Conservation (phyloP, 92 coral and sea anemone species). For the Actinostola sp. region DNA sequence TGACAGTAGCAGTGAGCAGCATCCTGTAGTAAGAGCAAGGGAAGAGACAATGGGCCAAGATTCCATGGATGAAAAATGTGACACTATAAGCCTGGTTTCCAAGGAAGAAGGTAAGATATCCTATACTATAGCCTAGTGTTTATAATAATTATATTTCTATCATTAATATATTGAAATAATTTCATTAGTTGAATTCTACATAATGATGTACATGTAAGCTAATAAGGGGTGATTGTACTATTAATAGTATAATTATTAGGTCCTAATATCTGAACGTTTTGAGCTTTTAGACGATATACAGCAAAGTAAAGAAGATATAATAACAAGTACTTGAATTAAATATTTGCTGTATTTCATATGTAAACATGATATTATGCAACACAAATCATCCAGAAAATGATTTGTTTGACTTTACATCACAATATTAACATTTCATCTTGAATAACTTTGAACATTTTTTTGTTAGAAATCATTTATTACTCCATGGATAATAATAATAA, state of each 20-base stretch:
- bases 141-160: background rate
- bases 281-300: too few species aligned
- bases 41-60: slow-evolving; percentile 51
- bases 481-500: too few species aligned
- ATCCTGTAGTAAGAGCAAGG: slow-evolving; percentile 10
- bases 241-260: too few species aligned
- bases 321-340: background rate
- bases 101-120: slow-evolving; percentile 21
- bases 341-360: background rate
- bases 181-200: too few species aligned
- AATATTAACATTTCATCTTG: background rate
- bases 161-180: too few species aligned
- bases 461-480: background rate
- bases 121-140: background rate
- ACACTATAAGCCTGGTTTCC: slow-evolving; percentile 14
- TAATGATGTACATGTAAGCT: too few species aligned
- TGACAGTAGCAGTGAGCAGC: slow-evolving; percentile 15
- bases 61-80: slow-evolving; percentile 49
- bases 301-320: too few species aligned
- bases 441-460: too few species aligned
- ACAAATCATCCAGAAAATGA: slow-evolving; percentile 8
- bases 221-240: too few species aligned
- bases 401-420: background rate
- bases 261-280: too few species aligned
- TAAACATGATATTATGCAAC: slow-evolving; percentile 3